phyloP scores from a whole-genome alignment of 2,797 vertebrate species.

The Gymnopithys bicolor region DNA sequence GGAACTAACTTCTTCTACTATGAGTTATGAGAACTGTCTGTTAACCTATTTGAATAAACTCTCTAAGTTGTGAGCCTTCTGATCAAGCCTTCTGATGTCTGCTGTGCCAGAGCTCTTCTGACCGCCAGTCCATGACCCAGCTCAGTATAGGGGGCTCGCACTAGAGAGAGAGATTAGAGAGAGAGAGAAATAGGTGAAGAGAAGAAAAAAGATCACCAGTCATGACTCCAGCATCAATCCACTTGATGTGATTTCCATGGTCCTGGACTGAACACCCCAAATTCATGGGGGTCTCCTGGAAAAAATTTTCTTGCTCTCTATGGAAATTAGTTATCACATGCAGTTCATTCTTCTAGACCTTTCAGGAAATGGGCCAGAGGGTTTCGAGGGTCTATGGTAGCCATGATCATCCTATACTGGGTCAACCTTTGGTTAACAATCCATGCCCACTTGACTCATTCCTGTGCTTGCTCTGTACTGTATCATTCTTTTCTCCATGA shows the following conservation, averaged over 20 bases:
- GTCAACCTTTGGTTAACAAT: rapidly evolving
- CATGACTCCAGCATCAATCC: background rate
- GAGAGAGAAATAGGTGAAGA: background rate
- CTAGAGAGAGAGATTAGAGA: too few species aligned
- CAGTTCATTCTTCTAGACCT: background rate
- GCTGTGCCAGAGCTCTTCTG: too few species aligned
- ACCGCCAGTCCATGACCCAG: too few species aligned
- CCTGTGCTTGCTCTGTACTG: background rate
- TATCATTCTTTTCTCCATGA: background rate
- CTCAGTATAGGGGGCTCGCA: too few species aligned
- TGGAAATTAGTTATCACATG: background rate
- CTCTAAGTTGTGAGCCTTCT: too few species aligned
- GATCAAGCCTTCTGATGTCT: too few species aligned
- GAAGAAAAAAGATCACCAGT: background rate
- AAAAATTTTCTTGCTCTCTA: background rate
- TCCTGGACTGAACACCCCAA: background rate
- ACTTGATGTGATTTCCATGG: background rate
- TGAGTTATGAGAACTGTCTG: too few species aligned
- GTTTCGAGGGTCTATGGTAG: background rate
- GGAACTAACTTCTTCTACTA: too few species aligned
- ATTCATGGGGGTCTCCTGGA: background rate
- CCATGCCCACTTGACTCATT: rapidly evolving
- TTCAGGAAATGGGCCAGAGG: background rate
- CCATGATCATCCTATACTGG: background rate
- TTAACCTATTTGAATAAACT: too few species aligned